Evolutionary conservation across 2,797 vertebrate genomes (phyloP), one percentile per base, ranked within the genome.

Genomic region (Sebastes hubbsi): DNA sequence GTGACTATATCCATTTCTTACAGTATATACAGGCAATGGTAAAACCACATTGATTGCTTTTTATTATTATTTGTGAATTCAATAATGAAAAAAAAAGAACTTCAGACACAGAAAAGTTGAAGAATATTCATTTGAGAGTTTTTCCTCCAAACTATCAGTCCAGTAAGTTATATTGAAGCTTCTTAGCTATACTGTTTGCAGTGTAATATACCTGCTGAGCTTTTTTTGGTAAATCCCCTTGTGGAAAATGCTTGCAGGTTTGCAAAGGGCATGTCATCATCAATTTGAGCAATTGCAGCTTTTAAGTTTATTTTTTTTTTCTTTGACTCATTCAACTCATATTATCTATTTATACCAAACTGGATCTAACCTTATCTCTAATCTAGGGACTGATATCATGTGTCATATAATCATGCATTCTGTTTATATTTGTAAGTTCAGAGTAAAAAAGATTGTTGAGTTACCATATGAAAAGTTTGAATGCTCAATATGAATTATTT

Each of bases 251-350:
- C 32, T 60, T 81, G 42, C 32, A 78, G 38, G 8, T 64, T n/a
- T 72, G 30, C 58, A 85, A 78, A 85, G 67, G 72, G 67, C 79
- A 79, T 76, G 73, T 58, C 73, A 77, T 70, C 34, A 74, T 80
- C 29, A 62, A 62, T 83, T 73, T 56, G 20, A 75, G 16, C 8
- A 32, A 56, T 8, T 59, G n/a, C n/a, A 67, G 46, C 64, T 25
- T 82, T 67, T 65, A 36, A 34, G 25, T 85, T 65, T 52, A 0
- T 65, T 56, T 14, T 56, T 56, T 22, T 52, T 24, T 24, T 20
- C 22, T 38, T 32, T 38, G 25, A 63, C n/a, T 30, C 16, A 14
- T 72, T 54, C 30, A 58, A 25, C 56, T 56, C 2, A 52, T 6
- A 68, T 46, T 22, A 58, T 67, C 2, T 58, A 24, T 42, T 29